Conservation (phyloP, 2,797 vertebrate species). For the Hippoglossus hippoglossus region DNA sequence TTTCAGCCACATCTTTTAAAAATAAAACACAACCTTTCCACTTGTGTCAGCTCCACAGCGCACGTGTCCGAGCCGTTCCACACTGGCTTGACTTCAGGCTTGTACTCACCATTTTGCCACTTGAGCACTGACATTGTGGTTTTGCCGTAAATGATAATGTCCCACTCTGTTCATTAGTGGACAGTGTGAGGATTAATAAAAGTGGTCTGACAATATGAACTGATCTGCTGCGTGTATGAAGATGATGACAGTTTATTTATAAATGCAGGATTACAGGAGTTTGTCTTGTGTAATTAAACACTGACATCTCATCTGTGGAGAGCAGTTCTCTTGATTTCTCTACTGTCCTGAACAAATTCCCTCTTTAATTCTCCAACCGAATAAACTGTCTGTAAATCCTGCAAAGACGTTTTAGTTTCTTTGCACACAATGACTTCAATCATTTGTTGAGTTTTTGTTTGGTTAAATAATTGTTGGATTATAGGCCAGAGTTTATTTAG, state of each 20-base stretch:
- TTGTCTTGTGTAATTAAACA: slow-evolving; percentile 1
- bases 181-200: slow-evolving; percentile 1
- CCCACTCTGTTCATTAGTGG: not conserved
- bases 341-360: not conserved
- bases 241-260: slow-evolving; percentile 1
- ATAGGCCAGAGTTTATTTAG: not conserved
- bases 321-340: not conserved
- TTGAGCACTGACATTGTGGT: not conserved
- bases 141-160: not conserved
- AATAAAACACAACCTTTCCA: not conserved
- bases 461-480: not conserved
- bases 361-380: not conserved
- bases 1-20: slow-evolving; percentile 1
- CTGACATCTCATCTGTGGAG: not conserved
- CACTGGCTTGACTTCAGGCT: not conserved
- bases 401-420: not conserved
- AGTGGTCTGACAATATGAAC: not conserved
- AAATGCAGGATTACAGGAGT: not conserved
- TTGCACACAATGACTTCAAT: not conserved
- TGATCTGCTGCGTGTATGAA: not conserved
- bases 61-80: not conserved
- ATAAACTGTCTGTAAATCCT: not conserved
- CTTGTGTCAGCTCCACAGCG: not conserved
- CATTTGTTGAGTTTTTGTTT: not conserved
- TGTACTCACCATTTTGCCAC: not conserved